Evolutionary conservation across 2,888 invertebrate genomes (phyloP), one percentile per base, ranked within the genome.

Genomic region (Acrobasis repandana): DNA sequence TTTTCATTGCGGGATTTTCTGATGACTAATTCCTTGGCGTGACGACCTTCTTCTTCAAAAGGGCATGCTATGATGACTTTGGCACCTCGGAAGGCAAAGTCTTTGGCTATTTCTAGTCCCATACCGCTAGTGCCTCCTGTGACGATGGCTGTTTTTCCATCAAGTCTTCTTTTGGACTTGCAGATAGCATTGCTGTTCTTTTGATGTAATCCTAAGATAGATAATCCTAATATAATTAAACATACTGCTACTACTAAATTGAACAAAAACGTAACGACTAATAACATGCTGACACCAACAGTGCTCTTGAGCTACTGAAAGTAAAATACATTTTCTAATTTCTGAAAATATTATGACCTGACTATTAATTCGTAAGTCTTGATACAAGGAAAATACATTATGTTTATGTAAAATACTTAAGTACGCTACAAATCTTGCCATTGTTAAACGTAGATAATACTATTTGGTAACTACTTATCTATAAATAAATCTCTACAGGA

Each of bases 1-100:
- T 95, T 94, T n/a, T 86, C 83, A 74, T 95, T 95, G 51, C 93
- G 93, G 0, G 94, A 93, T 61, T 91, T 90, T 68, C 93, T 90
- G 3, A 90, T 73, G 38, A 96, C 93, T 77, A 94, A 93, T 66
- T 94, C 95, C 94, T 58, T 51, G 1, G 67, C 69, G 1, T 36
- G n/a, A 0, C 43, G 9, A 2, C 69, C 70, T 61, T 70, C 69
- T 36, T 66, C 38, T 36, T 63, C 56, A 34, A 68, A 68, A 0
- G 68, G 69, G 34, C 69, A 66, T 1, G 68, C 68, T 16, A 72
- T 56, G 59, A 71, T 67, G 6, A 72, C 70, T 38, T 60, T 67
- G 5, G 72, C 70, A 0, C 67, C 69, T 59, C 72, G 58, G 50
- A 50, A 46, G 3, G 67, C 67, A 2, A 71, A 67, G 20, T 72